Evolutionary conservation across 2,888 invertebrate species (phyloP).

Genomic region (Trichopoda pennipes): DNA sequence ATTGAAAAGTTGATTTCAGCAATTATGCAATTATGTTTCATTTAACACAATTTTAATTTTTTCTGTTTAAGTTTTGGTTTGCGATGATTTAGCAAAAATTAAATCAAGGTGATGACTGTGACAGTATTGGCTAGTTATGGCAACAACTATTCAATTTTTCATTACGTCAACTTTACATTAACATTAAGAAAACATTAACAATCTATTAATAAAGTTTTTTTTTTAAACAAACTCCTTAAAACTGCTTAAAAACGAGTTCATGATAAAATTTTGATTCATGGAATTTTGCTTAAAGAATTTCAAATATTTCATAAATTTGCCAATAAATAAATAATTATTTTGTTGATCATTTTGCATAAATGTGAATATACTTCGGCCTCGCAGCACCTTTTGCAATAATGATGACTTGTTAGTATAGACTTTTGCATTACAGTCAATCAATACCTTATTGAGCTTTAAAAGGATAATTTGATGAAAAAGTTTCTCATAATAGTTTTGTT

Average conservation of each 20-base stretch:
- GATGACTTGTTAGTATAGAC: no score
- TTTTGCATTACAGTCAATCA: no score
- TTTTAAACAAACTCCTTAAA: not conserved
- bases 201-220: not conserved
- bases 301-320: no score
- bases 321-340: no score
- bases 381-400: no score
- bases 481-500: no score
- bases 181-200: not conserved
- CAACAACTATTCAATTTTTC: slow-evolving; percentile 46
- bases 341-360: no score
- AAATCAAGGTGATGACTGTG: slow-evolving; percentile 62
- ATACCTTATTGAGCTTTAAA: no score
- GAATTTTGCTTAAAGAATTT: no score
- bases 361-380: no score
- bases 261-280: not conserved
- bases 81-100: slow-evolving; percentile 46
- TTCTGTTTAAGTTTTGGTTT: slow-evolving; percentile 5
- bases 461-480: no score
- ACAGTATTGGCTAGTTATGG: slow-evolving; percentile 24
- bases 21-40: slow-evolving; percentile 44
- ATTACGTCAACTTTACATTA: slow-evolving; percentile 23
- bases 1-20: not conserved
- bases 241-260: not conserved
- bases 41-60: slow-evolving; percentile 30